Evolutionary conservation across 2,888 invertebrate species (phyloP).

Genomic region (Melikaiella ostensackeni): DNA sequence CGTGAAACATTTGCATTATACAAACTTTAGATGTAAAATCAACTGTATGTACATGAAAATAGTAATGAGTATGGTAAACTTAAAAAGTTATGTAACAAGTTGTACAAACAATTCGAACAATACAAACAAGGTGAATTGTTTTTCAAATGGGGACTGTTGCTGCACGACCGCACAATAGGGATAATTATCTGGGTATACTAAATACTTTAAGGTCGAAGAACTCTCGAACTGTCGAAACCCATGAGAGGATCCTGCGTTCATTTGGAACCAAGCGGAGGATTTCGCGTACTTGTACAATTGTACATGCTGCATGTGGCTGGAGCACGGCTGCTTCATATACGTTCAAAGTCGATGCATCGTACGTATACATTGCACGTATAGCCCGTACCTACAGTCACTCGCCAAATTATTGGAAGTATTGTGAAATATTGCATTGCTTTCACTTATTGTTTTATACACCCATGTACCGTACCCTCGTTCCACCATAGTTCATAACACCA

Average conservation of each 20-base stretch:
- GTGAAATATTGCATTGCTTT: constrained; percentile 33
- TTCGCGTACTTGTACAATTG: constrained; percentile 9
- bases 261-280: constrained; percentile 4
- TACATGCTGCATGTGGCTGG: constrained; percentile 33
- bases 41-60: too few species aligned
- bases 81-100: neutral
- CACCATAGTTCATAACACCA: neutral
- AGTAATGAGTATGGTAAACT: neutral
- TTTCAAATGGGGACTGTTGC: neutral
- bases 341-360: too few species aligned
- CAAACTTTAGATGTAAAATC: neutral
- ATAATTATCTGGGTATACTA: constrained; percentile 15
- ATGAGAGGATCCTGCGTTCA: constrained; percentile 26
- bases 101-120: neutral
- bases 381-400: constrained; percentile 23
- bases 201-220: constrained; percentile 13
- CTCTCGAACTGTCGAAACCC: constrained; percentile 26
- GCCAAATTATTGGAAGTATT: constrained; percentile 37
- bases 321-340: constrained; percentile 21
- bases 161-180: neutral
- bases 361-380: constrained; percentile 17
- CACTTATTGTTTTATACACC: constrained; percentile 35
- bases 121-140: too few species aligned
- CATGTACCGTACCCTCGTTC: neutral
- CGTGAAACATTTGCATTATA: too few species aligned